Evolutionary conservation across 2,888 invertebrate species (phyloP).

Genomic region (Apamea epomidion): DNA sequence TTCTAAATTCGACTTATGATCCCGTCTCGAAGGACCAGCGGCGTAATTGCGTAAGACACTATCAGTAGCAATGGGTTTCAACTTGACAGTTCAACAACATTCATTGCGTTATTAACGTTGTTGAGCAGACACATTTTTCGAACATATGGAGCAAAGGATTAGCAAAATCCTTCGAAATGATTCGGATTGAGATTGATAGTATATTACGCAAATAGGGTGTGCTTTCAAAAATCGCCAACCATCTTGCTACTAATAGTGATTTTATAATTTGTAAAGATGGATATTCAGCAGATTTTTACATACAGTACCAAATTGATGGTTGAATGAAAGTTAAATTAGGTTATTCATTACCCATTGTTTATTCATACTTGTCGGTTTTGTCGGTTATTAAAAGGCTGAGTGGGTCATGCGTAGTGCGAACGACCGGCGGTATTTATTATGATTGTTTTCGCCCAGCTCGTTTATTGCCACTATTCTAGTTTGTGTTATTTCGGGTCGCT

Average conservation of each 20-base stretch:
- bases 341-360: conserved; percentile 52
- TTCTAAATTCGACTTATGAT: not conserved
- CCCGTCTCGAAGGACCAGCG: not conserved
- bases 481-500: conserved; percentile 56
- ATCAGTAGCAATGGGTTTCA: too few relatives aligned
- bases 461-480: conserved; percentile 59
- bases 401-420: conserved; percentile 58
- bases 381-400: conserved; percentile 58
- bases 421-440: conserved; percentile 63
- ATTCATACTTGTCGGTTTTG: conserved; percentile 39
- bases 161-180: too few relatives aligned
- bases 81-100: too few relatives aligned
- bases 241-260: not conserved
- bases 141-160: too few relatives aligned
- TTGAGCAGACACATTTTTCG: too few relatives aligned
- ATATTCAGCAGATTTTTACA: not conserved
- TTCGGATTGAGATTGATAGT: too few relatives aligned
- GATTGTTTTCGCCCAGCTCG: conserved; percentile 67
- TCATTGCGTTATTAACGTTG: too few relatives aligned
- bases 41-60: too few relatives aligned
- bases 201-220: too few relatives aligned
- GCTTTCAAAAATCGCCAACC: too few relatives aligned
- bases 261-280: not conserved
- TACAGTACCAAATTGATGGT: not conserved
- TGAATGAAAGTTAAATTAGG: conserved; percentile 31